Conservation (phyloP, 2,113 vertebrate genomes). For the Pollachius pollachius region DNA sequence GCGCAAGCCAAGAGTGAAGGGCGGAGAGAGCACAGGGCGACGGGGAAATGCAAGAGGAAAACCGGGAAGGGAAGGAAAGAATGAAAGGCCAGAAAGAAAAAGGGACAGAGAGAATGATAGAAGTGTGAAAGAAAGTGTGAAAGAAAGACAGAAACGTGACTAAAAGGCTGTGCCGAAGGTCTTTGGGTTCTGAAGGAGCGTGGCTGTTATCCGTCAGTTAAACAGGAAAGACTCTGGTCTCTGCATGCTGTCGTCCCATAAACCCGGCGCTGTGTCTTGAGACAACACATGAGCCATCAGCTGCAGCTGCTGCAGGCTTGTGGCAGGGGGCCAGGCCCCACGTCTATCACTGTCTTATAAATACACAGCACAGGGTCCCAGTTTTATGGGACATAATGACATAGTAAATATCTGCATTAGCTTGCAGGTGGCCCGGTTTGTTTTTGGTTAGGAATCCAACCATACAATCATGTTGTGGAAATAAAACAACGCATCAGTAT, state of each 20-base stretch:
- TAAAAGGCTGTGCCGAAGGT: neutral
- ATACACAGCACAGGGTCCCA: neutral
- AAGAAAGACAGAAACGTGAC: neutral
- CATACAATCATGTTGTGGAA: neutral
- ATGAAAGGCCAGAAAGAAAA: neutral
- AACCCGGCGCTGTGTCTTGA: neutral
- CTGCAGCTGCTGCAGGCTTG: neutral
- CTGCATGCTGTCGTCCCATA: neutral
- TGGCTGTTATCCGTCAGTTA: neutral
- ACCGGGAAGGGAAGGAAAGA: neutral
- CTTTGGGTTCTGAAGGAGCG: neutral
- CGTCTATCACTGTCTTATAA: neutral
- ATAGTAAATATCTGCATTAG: neutral
- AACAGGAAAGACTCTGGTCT: neutral
- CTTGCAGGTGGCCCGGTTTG: too few species aligned
- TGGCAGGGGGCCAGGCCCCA: neutral
- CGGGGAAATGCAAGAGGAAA: neutral
- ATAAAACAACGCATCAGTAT: neutral
- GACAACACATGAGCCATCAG: neutral
- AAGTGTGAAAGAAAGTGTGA: too few species aligned
- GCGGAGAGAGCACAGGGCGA: too few species aligned
- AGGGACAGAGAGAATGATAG: neutral
- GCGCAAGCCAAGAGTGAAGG: too few species aligned
- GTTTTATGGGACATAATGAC: too few species aligned
- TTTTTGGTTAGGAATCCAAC: neutral